Evolutionary conservation across 1,140 invertebrate genomes (phyloP), one percentile per base, ranked within the genome.

Genomic region (Diorhabda carinulata): DNA sequence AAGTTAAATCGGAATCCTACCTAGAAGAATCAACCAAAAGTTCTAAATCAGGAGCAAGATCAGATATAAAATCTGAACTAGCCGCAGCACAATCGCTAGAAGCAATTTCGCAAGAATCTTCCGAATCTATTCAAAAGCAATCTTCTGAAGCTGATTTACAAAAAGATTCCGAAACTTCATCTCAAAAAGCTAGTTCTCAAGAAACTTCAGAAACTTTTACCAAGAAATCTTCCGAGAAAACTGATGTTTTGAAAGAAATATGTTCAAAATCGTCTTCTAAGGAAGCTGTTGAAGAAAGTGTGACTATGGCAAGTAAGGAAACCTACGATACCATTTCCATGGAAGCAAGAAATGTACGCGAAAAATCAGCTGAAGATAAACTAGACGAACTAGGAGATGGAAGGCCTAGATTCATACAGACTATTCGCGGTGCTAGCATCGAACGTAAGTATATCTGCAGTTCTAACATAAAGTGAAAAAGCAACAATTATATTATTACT

Each of bases 341-440:
- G 2, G 57, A 7, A 5, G 4, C 42, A 7, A 25, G 57, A 41
- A 61, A 6, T n/a, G 43, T 60, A n/a, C n/a, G 47, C n/a, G 58
- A 65, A 25, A 62, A 70, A 59, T 71, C 61, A 52, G 67, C 75
- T 2, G 71, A 72, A 56, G 67, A 76, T n/a, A 74, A 76, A 66
- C 42, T 74, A 52, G 73, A 68, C 3, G 73, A 76, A 80, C 78
- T 44, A 78, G 82, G 58, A 52, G 83, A 83, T 71, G 86, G 86
- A 60, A 89, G 84, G 76, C 91, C 91, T 0, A 81, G 86, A 41
- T 91, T 93, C 75, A 81, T 85, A 7, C 90, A 90, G 79, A 91
- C 91, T 7, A 84, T 93, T 63, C 87, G 89, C 81, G 91, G 91
- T 72, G 85, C 87, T 66, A 90, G 85, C 76, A 87, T 91, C 69